Conservation (phyloP, 2,797 vertebrate genomes). For the Anguilla marmorata region DNA sequence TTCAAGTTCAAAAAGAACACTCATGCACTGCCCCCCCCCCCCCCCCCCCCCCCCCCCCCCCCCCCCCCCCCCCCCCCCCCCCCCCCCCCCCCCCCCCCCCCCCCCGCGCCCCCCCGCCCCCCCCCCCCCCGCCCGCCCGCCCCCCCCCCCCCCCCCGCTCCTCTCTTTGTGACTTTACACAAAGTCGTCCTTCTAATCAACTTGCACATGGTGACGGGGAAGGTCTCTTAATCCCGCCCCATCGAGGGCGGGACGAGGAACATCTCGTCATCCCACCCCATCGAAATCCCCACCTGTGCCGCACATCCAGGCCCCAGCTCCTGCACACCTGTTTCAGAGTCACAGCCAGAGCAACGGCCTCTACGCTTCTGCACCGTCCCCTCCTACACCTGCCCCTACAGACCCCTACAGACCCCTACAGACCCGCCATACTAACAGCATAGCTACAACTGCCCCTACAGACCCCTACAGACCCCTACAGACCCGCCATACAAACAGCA, state of each 20-base stretch:
- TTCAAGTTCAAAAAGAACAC: too few species aligned
- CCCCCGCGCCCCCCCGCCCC: too few species aligned
- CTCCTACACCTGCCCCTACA: not conserved
- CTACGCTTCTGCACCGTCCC: not conserved
- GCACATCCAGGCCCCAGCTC: slow-evolving; percentile 53
- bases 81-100: too few species aligned
- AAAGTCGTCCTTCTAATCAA: slow-evolving; percentile 65
- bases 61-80: too few species aligned
- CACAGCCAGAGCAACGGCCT: not conserved
- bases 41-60: too few species aligned
- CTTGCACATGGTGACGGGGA: slow-evolving; percentile 57
- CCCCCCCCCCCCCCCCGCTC: not conserved
- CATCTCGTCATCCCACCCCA: slow-evolving; percentile 61
- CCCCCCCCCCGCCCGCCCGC: too few species aligned
- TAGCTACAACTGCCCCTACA: not conserved
- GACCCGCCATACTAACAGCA: not conserved
- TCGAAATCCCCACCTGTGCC: slow-evolving; percentile 64
- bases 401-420: not conserved
- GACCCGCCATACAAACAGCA: not conserved
- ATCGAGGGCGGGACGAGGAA: slow-evolving; percentile 57
- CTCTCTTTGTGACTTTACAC: slow-evolving; percentile 55
- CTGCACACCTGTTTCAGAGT: not conserved
- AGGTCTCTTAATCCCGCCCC: slow-evolving; percentile 48
- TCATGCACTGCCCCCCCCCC: accelerated
- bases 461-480: too few species aligned